Evolutionary conservation across 2,797 vertebrate genomes (phyloP).

Genomic region (Periparus ater): DNA sequence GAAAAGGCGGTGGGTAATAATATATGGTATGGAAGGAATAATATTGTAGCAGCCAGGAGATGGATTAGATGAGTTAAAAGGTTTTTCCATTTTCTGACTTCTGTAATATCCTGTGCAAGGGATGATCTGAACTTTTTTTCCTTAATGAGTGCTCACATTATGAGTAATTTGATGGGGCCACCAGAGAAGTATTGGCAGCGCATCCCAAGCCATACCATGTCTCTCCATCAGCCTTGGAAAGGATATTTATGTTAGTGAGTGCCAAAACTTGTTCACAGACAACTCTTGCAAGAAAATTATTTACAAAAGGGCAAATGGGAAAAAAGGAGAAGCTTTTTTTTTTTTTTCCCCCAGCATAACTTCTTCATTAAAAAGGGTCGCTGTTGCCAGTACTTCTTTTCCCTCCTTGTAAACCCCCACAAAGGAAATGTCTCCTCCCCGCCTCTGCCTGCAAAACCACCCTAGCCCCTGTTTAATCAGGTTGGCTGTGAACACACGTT

Average conservation of each 20-base stretch:
- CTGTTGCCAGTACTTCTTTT: neutral
- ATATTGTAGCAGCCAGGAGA: slow-evolving; percentile 48
- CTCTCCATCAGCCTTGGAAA: slow-evolving; percentile 38
- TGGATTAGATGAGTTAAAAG: slow-evolving; percentile 60
- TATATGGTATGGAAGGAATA: slow-evolving; percentile 60
- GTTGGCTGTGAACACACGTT: neutral
- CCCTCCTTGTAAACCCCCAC: neutral
- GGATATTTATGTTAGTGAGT: slow-evolving; percentile 34
- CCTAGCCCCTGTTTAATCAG: neutral
- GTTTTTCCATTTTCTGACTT: slow-evolving; percentile 66
- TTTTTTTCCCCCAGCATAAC: neutral
- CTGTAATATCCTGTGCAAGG: slow-evolving; percentile 55
- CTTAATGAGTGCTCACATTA: slow-evolving; percentile 36
- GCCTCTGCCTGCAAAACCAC: neutral
- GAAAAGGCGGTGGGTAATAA: slow-evolving; percentile 43
- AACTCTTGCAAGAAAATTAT: slow-evolving; percentile 51
- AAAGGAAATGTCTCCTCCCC: neutral
- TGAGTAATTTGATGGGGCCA: slow-evolving; percentile 52
- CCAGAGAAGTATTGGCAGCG: slow-evolving; percentile 48
- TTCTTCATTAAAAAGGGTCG: neutral
- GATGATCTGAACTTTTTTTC: slow-evolving; percentile 51
- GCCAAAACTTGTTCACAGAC: slow-evolving; percentile 52
- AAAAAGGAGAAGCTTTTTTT: neutral
- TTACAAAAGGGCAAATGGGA: slow-evolving; percentile 49
- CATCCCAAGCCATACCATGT: slow-evolving; percentile 45